Evolutionary conservation across 2,113 vertebrate species (phyloP).

Genomic region (Macroglossus sobrinus): DNA sequence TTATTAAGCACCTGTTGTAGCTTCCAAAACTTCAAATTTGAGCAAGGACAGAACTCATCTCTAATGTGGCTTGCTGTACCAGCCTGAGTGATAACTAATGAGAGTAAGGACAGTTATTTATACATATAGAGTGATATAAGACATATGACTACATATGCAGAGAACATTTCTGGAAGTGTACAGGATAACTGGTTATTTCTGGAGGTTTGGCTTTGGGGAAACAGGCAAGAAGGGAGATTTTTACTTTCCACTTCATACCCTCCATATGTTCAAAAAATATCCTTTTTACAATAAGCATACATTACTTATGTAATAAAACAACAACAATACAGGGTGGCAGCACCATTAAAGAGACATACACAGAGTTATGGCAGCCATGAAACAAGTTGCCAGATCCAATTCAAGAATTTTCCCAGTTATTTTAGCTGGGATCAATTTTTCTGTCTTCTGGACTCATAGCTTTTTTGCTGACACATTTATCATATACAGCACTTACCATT

Average conservation of each 20-base stretch:
- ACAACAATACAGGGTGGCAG: background rate
- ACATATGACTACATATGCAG: background rate
- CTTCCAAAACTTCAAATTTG: background rate
- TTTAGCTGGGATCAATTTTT: background rate
- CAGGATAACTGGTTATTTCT: background rate
- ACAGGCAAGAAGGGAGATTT: background rate
- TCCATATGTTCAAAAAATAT: background rate
- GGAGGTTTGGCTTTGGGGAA: background rate
- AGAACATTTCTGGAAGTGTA: constrained; percentile 10
- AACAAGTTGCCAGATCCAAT: background rate
- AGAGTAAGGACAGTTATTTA: background rate
- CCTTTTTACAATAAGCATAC: background rate
- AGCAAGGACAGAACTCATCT: background rate
- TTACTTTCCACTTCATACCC: background rate
- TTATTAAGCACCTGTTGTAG: background rate
- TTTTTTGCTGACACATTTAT: background rate
- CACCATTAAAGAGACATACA: background rate
- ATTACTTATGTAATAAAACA: background rate
- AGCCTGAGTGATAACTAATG: background rate
- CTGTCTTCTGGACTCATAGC: background rate
- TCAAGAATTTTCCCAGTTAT: background rate
- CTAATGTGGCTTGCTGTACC: background rate
- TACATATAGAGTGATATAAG: background rate
- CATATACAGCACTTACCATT: background rate
- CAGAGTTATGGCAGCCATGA: background rate